phyloP scores from a whole-genome alignment of 2,113 vertebrate genomes.

The Natator depressus region DNA sequence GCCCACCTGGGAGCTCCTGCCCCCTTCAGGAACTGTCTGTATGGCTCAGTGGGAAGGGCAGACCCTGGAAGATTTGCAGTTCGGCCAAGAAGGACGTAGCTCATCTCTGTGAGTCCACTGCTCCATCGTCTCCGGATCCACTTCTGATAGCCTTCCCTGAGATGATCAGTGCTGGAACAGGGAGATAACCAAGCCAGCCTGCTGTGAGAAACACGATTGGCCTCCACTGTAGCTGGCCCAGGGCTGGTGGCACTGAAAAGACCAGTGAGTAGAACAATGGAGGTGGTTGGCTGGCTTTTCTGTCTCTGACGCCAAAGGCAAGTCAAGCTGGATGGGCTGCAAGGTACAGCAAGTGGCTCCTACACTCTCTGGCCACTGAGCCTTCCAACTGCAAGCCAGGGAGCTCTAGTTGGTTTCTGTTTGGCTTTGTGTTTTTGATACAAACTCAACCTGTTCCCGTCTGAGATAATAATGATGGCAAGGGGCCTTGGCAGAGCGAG shows the following conservation, averaged over 20 bases:
- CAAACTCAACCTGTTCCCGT: not conserved
- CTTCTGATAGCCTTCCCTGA: not conserved
- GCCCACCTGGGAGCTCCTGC: not conserved
- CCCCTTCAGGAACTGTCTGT: too few species aligned
- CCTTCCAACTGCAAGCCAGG: accelerated
- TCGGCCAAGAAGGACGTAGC: not conserved
- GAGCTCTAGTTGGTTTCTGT: accelerated
- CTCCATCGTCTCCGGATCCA: not conserved
- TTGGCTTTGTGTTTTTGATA: not conserved
- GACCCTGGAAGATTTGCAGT: not conserved
- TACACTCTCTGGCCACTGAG: not conserved
- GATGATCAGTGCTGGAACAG: not conserved
- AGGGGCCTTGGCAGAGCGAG: not conserved
- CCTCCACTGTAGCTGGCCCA: not conserved
- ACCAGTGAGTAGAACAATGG: not conserved
- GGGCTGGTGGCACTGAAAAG: not conserved
- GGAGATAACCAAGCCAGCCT: not conserved
- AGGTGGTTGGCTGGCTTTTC: not conserved
- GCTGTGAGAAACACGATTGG: not conserved
- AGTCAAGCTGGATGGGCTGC: not conserved
- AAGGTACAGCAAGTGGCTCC: not conserved
- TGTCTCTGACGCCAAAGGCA: accelerated
- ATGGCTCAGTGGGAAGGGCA: accelerated
- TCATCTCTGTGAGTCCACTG: not conserved
- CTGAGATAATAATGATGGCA: not conserved